These are phyloP conservation scores for Diarsia rubi DNA, from an alignment of 2,888 invertebrate genomes.

Conservation along the genomic window DNA sequence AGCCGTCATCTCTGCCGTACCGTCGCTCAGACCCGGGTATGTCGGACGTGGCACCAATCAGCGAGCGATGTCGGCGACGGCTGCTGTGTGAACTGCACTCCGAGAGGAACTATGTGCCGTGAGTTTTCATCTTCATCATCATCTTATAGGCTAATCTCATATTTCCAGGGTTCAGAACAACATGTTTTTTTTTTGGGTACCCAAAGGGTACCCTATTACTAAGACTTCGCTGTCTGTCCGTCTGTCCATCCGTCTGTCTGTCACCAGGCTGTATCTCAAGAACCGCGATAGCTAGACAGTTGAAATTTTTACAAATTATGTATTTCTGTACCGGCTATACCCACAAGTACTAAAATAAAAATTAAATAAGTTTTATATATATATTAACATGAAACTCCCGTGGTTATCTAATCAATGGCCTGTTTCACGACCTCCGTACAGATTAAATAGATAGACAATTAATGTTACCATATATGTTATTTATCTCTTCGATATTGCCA, in stretches of 20 bases:
- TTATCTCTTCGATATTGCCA: too few relatives aligned
- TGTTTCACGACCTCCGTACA: not conserved
- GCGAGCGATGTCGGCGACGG: conserved; percentile 83
- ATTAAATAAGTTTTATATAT: too few relatives aligned
- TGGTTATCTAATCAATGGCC: not conserved
- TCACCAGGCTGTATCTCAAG: too few relatives aligned
- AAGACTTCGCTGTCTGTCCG: too few relatives aligned
- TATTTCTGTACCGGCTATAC: too few relatives aligned
- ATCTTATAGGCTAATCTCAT: not conserved
- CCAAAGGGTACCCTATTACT: too few relatives aligned
- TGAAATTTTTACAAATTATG: too few relatives aligned
- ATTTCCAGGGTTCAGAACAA: not conserved
- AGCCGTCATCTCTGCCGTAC: conserved; percentile 68
- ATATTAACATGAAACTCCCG: too few relatives aligned
- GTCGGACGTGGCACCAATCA: conserved; percentile 73
- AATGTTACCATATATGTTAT: not conserved
- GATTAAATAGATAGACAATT: not conserved
- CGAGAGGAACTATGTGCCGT: conserved; percentile 75
- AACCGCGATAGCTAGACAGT: too few relatives aligned
- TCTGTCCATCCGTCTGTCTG: too few relatives aligned
- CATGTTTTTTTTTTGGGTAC: too few relatives aligned
- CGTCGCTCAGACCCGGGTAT: conserved; percentile 70
- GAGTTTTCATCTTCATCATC: conserved; percentile 14
- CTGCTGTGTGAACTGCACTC: conserved; percentile 85
- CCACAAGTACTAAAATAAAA: too few relatives aligned